Conservation (phyloP, 2,888 invertebrate genomes). For the Calephelis perditalis region DNA sequence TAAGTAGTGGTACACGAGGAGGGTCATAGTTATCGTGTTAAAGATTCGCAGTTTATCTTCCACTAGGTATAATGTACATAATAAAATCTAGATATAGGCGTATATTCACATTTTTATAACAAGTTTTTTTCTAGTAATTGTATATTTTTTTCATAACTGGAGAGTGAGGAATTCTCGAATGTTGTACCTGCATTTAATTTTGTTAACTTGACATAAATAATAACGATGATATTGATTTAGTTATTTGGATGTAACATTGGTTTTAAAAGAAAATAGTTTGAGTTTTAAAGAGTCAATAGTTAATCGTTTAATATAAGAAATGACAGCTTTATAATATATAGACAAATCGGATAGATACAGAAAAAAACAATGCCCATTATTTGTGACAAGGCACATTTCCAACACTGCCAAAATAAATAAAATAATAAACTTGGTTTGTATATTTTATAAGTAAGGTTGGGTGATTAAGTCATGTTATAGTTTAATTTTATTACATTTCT, state of each 20-base stretch:
- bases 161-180: slow-evolving; percentile 77
- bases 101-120: slow-evolving; percentile 61
- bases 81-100: slow-evolving; percentile 63
- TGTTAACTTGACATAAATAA: slow-evolving; percentile 75
- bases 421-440: slow-evolving; percentile 60
- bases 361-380: slow-evolving; percentile 52
- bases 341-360: slow-evolving; percentile 51
- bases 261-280: slow-evolving; percentile 45
- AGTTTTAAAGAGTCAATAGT: slow-evolving; percentile 68
- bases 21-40: slow-evolving; percentile 69
- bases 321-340: slow-evolving; percentile 72
- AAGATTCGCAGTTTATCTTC: slow-evolving; percentile 78
- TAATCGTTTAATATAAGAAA: slow-evolving; percentile 66
- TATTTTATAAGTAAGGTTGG: slow-evolving; percentile 69
- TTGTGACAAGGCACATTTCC: slow-evolving; percentile 78
- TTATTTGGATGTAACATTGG: slow-evolving; percentile 61
- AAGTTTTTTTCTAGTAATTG: slow-evolving; percentile 67
- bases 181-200: slow-evolving; percentile 78
- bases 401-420: slow-evolving; percentile 72
- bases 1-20: slow-evolving; percentile 61
- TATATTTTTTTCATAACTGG: slow-evolving; percentile 68
- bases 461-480: slow-evolving; percentile 73
- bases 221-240: slow-evolving; percentile 65
- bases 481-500: slow-evolving; percentile 68
- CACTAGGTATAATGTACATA: slow-evolving; percentile 73